Conservation (phyloP, 1,140 invertebrate species). For the Rhopalosiphum maidis region DNA sequence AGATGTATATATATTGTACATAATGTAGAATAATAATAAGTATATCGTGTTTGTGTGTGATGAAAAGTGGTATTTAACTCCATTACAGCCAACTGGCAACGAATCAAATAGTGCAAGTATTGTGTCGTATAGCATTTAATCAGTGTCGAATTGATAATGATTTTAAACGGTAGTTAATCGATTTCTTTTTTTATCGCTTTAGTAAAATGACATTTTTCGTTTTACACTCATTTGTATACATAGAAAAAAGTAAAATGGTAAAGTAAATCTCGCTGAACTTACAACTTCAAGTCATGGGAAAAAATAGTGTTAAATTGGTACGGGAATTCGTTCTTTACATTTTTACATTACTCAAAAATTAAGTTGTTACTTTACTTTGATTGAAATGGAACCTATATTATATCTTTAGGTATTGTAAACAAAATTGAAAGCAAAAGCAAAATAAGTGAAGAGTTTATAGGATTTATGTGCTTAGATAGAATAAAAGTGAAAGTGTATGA, state of each 20-base stretch:
- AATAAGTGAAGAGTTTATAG: not conserved
- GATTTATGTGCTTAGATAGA: not conserved
- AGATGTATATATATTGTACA: not conserved
- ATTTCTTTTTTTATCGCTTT: not conserved
- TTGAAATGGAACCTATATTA: not conserved
- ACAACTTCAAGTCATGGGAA: not conserved
- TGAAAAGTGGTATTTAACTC: not conserved
- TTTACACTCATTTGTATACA: not conserved
- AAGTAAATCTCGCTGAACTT: not conserved
- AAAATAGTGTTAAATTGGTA: not conserved
- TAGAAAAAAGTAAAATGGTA: not conserved
- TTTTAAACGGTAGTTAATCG: not conserved
- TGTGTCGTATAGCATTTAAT: not conserved
- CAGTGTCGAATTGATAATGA: not conserved
- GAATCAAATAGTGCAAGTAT: not conserved
- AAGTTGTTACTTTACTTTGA: conserved; percentile 21
- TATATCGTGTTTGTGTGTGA: not conserved
- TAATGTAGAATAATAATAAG: not conserved
- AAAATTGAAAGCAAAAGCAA: not conserved
- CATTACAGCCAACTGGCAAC: not conserved
- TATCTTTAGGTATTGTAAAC: not conserved
- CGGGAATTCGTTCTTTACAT: not conserved
- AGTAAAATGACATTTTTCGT: not conserved
- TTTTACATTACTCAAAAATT: conserved; percentile 18
- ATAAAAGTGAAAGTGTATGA: not conserved